A percentile compares a stretch with the other conserved stretches of the same genome.
These are phyloP conservation scores for Hyperopisus bebe DNA, from an alignment of 2,113 vertebrate genomes.

Conservation along the genomic window DNA sequence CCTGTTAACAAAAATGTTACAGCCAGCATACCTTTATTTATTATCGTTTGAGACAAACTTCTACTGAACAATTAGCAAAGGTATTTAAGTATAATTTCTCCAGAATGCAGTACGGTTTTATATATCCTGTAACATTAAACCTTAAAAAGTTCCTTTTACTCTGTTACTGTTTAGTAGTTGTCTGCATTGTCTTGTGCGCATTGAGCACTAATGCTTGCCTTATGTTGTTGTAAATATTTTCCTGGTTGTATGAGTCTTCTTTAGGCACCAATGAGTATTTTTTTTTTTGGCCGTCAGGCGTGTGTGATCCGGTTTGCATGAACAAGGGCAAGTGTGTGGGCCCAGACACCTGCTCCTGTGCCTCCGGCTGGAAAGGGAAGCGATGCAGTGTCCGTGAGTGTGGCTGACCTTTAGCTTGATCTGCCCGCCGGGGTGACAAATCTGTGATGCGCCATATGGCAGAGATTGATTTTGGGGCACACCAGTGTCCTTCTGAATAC, in stretches of 20 bases:
- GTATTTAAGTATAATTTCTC: background rate
- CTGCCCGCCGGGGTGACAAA: background rate
- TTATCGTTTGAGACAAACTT: background rate
- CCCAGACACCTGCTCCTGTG: conserved; percentile 77
- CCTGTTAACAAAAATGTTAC: background rate
- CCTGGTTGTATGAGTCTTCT: background rate
- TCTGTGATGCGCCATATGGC: too few relatives aligned
- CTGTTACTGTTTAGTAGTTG: background rate
- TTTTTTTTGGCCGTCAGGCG: conserved; percentile 54
- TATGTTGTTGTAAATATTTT: background rate
- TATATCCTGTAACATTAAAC: background rate
- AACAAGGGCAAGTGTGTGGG: conserved; percentile 82
- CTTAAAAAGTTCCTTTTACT: background rate
- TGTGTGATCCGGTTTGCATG: conserved; percentile 84
- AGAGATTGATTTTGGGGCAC: background rate
- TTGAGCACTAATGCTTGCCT: background rate
- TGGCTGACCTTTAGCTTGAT: background rate
- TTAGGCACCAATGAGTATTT: background rate
- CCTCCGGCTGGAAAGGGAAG: conserved; percentile 80
- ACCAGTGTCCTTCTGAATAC: background rate
- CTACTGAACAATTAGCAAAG: background rate
- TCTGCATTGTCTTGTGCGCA: background rate
- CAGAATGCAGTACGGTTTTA: background rate
- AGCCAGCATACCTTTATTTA: background rate
- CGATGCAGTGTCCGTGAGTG: conserved; percentile 74